Evolutionary conservation across 2,888 invertebrate species (phyloP), one percentile per base, ranked within the genome.

Genomic region (Parnassius smintheus): DNA sequence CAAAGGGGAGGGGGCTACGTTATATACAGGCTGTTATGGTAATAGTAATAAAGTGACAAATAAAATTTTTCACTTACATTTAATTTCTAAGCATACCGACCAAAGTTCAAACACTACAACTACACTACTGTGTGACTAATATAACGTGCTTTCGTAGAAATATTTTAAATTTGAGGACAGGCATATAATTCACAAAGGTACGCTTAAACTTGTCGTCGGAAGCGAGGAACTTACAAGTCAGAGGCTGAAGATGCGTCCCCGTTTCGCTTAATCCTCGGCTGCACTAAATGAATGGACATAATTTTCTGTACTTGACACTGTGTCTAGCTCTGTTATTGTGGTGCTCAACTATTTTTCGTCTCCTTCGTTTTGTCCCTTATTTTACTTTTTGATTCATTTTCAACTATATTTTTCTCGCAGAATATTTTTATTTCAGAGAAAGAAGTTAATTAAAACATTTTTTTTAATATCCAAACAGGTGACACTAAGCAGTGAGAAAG

Each of bases 281-380:
- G 79, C 82, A 73, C 81, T 73, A 82, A 84, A 81, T 90, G 88
- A 91, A 91, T 90, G 87, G 85, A 89, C 86, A 90, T 88, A 88
- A 91, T 90, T 90, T 89, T 86, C 89, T 89, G 87, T 82, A 85
- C 89, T 89, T 91, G 89, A 91, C 88, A 87, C 85, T 79, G 82
- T 77, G 83, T 86, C 88, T 81, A 72, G 76, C 75, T 74, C 73
- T 78, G 80, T 83, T 86, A 88, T 86, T 88, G 88, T 86, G 78
- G 61, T 74, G 75, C 77, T 78, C 80, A 77, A 83, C 80, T 77
- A 76, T 74, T 76, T 71, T 67, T 70, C 71, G 78, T 81, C 86
- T 85, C 83, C 81, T n/a, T 83, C 25, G 7, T 25, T 4, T 25
- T 77, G 83, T 65, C 66, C 67, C 68, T 70, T 67, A 65, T 55